Percentiles rank a stretch among this genome's conserved stretches.
Conservation (phyloP, 2,113 vertebrate species). For the Ramphastos sulfuratus region DNA sequence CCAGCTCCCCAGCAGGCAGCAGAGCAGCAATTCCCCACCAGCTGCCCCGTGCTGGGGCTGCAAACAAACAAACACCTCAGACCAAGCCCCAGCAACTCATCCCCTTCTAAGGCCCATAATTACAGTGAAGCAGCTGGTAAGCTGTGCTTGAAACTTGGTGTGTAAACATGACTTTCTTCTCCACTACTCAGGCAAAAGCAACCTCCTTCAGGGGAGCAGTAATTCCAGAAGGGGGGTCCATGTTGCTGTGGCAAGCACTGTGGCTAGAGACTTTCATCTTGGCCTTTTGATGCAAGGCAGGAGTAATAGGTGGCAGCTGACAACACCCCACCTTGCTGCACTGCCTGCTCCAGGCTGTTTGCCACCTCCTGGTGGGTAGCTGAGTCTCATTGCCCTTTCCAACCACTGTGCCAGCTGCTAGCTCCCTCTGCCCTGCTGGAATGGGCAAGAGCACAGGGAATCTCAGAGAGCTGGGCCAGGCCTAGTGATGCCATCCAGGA, state of each 20-base stretch:
- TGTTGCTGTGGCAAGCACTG: not conserved
- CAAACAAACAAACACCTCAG: constrained; percentile 52
- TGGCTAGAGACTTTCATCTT: constrained; percentile 46
- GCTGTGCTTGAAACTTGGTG: not conserved
- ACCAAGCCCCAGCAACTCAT: constrained; percentile 44
- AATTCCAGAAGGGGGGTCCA: constrained; percentile 35
- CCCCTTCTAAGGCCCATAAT: not conserved
- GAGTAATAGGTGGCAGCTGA: not conserved
- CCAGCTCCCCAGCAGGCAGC: not conserved
- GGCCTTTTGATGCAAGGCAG: constrained; percentile 40
- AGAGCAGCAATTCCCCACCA: not conserved
- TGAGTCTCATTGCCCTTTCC: not conserved
- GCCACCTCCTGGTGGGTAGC: not conserved
- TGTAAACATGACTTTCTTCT: constrained; percentile 55
- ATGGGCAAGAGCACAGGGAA: not conserved
- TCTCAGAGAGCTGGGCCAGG: not conserved
- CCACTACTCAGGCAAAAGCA: not conserved
- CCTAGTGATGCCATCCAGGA: not conserved
- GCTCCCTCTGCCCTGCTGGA: not conserved
- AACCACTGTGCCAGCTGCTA: not conserved
- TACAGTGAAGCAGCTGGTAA: constrained; percentile 41
- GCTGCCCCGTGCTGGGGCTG: not conserved
- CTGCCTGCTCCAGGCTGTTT: constrained; percentile 27
- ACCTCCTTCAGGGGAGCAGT: constrained; percentile 25
- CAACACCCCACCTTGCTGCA: not conserved